phyloP scores from a whole-genome alignment of 2,888 invertebrate genomes.

The Cerastis rubricosa region DNA sequence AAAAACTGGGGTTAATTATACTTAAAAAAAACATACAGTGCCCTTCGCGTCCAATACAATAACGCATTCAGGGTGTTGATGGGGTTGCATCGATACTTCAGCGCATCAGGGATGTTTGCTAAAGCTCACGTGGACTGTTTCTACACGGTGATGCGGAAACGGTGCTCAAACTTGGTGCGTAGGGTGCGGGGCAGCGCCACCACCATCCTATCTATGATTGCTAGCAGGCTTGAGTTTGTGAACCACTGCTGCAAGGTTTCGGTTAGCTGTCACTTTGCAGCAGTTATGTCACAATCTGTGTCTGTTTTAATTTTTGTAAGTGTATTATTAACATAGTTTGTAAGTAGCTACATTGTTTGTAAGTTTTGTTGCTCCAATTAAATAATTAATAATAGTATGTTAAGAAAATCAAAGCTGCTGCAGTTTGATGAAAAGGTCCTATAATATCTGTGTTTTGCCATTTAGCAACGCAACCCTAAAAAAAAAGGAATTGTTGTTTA shows the following conservation, averaged over 20 bases:
- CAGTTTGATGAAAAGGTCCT: too few relatives aligned
- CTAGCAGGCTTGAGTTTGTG: not conserved
- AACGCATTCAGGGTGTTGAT: not conserved
- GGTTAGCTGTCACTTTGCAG: not conserved
- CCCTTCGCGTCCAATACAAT: not conserved
- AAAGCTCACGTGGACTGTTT: not conserved
- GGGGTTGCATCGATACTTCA: not conserved
- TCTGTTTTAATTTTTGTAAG: not conserved
- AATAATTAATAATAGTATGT: too few relatives aligned
- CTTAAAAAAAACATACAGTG: not conserved
- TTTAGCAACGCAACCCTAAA: too few relatives aligned
- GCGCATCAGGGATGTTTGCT: not conserved
- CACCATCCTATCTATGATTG: not conserved
- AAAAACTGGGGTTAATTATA: too few relatives aligned
- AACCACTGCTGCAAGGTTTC: not conserved
- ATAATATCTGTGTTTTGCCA: too few relatives aligned
- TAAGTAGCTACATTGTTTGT: too few relatives aligned
- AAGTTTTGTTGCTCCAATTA: too few relatives aligned
- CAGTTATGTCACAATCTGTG: not conserved
- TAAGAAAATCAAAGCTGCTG: too few relatives aligned
- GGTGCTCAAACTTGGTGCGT: not conserved
- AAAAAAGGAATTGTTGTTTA: too few relatives aligned
- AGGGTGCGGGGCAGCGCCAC: not conserved
- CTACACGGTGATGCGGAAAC: not conserved
- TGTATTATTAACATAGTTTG: not conserved